Conservation (phyloP, 1,140 invertebrate species). For the Subanguina moxae region DNA sequence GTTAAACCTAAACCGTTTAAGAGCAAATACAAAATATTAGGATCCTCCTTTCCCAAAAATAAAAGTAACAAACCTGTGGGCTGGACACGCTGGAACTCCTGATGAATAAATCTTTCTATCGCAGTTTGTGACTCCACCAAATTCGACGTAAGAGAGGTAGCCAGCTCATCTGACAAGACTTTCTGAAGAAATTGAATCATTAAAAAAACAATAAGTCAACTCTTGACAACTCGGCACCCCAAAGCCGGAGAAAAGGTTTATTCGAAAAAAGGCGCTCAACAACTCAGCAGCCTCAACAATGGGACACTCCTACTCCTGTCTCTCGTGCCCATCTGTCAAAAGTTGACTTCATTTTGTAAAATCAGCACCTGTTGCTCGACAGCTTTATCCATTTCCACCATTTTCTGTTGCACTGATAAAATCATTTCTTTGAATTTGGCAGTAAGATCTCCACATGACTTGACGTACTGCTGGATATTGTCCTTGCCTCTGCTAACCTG, state of each 20-base stretch:
- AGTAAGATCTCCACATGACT: neutral
- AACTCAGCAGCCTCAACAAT: too few species aligned
- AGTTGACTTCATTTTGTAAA: too few species aligned
- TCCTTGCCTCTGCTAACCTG: slow-evolving; percentile 20
- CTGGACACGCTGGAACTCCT: slow-evolving; percentile 23
- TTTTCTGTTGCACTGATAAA: neutral
- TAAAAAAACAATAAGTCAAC: neutral
- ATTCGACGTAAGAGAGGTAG: neutral
- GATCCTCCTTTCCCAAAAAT: neutral
- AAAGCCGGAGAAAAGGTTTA: too few species aligned
- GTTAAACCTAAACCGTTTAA: slow-evolving; percentile 11
- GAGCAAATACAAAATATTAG: neutral
- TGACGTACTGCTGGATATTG: neutral
- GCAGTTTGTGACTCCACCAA: slow-evolving; percentile 29
- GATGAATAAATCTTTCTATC: slow-evolving; percentile 28
- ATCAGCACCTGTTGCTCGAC: neutral
- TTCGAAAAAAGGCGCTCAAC: too few species aligned
- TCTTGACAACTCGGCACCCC: neutral
- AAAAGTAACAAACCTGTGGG: slow-evolving; percentile 17
- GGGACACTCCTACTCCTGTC: too few species aligned
- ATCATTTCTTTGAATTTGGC: slow-evolving; percentile 5
- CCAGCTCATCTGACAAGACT: neutral
- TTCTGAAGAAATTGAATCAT: neutral
- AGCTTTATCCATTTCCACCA: neutral
- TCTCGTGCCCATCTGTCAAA: too few species aligned